A percentile compares a stretch with the other conserved stretches of the same genome.
phyloP scores from a whole-genome alignment of 2,888 invertebrate genomes.

The Neoaliturus tenellus region DNA sequence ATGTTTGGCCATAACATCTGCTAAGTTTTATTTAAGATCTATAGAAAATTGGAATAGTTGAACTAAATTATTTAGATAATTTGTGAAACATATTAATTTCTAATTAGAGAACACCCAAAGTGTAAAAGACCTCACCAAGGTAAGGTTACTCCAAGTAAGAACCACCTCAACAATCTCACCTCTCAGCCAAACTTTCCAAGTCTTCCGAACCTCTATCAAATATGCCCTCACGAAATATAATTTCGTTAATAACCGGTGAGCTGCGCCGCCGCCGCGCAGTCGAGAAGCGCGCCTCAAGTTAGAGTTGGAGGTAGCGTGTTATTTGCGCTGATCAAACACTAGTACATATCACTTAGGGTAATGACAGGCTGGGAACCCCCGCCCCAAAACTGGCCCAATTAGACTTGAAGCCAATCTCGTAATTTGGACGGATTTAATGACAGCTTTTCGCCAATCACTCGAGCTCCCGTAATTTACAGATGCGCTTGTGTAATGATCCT shows the following conservation, averaged over 20 bases:
- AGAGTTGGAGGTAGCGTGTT: constrained; percentile 33
- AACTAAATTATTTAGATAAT: too few species aligned
- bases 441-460: constrained; percentile 7
- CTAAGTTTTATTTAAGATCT: too few species aligned
- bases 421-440: constrained; percentile 37
- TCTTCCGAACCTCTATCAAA: too few species aligned
- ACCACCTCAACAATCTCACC: too few species aligned
- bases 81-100: too few species aligned
- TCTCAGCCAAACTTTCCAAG: too few species aligned
- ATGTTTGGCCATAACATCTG: too few species aligned
- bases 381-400: constrained; percentile 11
- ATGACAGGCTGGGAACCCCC: constrained; percentile 9
- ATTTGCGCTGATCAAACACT: constrained; percentile 48
- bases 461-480: constrained; percentile 4
- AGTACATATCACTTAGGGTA: constrained; percentile 39
- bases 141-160: too few species aligned
- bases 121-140: too few species aligned
- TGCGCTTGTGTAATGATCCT: neutral
- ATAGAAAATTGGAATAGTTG: too few species aligned
- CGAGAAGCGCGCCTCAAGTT: neutral
- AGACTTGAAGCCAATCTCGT: neutral
- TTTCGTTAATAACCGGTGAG: neutral
- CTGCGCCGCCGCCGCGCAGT: neutral
- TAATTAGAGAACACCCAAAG: too few species aligned
- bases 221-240: too few species aligned